Conservation (phyloP, 2,113 vertebrate species). For the Actenoides lindsayi region DNA sequence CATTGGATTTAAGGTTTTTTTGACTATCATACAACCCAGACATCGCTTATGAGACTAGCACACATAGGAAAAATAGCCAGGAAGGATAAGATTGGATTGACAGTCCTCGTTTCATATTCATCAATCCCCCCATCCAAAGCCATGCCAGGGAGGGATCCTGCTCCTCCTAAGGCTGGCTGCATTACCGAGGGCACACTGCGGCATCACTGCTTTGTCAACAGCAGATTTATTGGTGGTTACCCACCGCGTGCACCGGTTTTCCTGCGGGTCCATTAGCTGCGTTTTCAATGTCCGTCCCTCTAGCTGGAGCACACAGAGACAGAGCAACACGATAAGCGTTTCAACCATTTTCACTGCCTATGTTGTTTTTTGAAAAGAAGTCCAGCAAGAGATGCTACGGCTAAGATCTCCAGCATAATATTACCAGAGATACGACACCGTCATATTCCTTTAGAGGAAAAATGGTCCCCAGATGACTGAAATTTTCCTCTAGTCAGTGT, state of each 20-base stretch:
- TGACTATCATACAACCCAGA: neutral
- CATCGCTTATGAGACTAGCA: neutral
- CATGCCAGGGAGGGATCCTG: neutral
- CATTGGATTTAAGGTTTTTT: neutral
- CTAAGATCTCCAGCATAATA: neutral
- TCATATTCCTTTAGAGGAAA: constrained; percentile 7
- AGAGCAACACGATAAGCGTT: accelerated
- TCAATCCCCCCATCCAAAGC: neutral
- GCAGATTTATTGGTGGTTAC: neutral
- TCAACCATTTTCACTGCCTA: neutral
- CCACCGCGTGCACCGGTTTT: neutral
- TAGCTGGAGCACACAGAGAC: neutral
- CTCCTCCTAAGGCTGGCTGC: neutral
- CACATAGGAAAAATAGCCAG: neutral
- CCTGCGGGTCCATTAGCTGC: neutral
- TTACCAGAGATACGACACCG: neutral
- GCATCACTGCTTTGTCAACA: neutral
- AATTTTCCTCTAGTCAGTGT: constrained; percentile 42
- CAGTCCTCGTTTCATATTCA: neutral
- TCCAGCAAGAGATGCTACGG: neutral
- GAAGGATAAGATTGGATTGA: neutral
- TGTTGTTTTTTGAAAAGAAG: neutral
- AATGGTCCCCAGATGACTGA: constrained; percentile 14
- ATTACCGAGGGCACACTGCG: neutral
- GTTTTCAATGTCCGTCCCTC: neutral